Evolutionary conservation across 2,888 invertebrate genomes (phyloP).

Genomic region (Tenthredo mesomela): DNA sequence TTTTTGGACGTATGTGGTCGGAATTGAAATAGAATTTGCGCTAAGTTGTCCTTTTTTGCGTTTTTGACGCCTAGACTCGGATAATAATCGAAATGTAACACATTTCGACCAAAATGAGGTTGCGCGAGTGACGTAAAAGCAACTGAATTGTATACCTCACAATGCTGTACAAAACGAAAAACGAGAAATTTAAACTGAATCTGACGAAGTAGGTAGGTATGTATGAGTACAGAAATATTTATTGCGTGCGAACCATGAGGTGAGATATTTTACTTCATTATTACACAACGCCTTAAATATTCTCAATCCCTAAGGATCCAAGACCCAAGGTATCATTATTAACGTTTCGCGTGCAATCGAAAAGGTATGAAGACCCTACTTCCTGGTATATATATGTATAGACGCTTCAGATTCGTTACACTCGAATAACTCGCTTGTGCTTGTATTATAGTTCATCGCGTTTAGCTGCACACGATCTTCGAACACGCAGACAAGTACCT

Average conservation of each 20-base stretch:
- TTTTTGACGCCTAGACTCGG: too few species aligned
- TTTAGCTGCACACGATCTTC: not conserved
- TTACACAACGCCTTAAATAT: not conserved
- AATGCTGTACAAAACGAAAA: not conserved
- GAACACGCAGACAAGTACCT: not conserved
- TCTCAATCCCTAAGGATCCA: not conserved
- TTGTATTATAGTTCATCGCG: not conserved
- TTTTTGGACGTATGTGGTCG: too few species aligned
- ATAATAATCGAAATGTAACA: too few species aligned
- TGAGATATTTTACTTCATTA: slow-evolving; percentile 17
- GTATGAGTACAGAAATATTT: not conserved
- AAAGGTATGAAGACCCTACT: not conserved
- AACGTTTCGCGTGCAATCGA: slow-evolving; percentile 10
- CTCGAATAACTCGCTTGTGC: not conserved
- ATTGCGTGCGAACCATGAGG: not conserved
- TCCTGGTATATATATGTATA: not conserved
- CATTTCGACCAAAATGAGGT: too few species aligned
- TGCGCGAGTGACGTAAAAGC: not conserved
- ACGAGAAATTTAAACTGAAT: not conserved
- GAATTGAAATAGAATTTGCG: too few species aligned
- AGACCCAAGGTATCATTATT: not conserved
- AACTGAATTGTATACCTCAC: not conserved
- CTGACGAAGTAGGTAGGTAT: not conserved
- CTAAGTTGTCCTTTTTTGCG: too few species aligned
- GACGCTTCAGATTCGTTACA: not conserved